Conservation (phyloP, 2,888 invertebrate species). For the Phytoseiulus persimilis region DNA sequence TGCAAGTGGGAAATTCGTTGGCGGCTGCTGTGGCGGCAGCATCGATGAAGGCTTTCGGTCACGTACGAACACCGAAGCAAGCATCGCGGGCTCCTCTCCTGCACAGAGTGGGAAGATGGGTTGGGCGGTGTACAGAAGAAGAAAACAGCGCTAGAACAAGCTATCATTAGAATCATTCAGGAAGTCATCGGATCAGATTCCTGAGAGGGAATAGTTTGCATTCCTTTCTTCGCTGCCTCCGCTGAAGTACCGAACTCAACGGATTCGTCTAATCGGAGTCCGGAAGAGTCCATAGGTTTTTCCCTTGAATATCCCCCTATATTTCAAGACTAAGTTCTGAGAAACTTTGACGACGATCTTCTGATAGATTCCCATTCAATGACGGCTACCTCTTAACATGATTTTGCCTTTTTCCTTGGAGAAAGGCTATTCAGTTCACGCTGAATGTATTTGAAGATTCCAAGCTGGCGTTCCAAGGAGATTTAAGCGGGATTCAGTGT, state of each 20-base stretch:
- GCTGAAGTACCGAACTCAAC: neutral
- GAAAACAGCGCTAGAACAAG: neutral
- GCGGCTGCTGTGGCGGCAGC: neutral
- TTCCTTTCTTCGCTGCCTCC: neutral
- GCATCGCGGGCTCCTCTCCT: neutral
- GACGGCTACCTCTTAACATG: no score
- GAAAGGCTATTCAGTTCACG: no score
- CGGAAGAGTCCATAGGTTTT: neutral
- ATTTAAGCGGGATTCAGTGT: no score
- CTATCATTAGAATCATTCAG: neutral
- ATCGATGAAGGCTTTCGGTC: neutral
- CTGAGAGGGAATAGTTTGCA: neutral
- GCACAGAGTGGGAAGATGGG: neutral
- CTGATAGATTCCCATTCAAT: no score
- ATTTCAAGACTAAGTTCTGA: no score
- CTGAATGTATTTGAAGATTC: no score
- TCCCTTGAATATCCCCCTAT: no score
- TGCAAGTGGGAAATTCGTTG: neutral
- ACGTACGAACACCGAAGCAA: neutral
- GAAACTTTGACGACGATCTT: no score
- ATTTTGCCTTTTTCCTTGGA: no score
- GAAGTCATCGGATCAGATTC: neutral
- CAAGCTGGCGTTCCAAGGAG: no score
- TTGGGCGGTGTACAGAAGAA: neutral
- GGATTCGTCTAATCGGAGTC: neutral